Conservation (phyloP, 1,140 invertebrate genomes). For the Tetramorium alpestre region DNA sequence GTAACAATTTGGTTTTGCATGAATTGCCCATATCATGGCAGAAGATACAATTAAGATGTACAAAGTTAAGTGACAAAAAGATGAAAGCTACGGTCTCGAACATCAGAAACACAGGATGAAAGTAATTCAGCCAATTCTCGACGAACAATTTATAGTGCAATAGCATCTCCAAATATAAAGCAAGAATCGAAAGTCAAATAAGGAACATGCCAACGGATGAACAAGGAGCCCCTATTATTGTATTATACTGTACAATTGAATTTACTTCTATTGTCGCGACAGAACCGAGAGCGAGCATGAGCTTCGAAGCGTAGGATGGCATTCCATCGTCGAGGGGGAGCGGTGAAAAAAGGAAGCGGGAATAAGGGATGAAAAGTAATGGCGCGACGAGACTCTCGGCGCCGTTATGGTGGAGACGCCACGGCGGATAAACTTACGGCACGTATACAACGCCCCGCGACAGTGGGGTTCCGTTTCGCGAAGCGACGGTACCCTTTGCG, state of each 20-base stretch:
- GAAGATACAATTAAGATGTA: neutral
- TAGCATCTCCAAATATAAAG: neutral
- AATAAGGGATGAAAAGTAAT: slow-evolving; percentile 46
- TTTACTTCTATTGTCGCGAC: slow-evolving; percentile 5
- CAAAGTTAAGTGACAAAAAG: neutral
- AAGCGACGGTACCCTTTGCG: neutral
- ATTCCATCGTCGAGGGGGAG: neutral
- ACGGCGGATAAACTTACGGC: slow-evolving; percentile 1
- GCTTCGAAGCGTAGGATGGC: neutral
- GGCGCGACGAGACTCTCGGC: slow-evolving; percentile 38
- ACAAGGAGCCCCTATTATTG: neutral
- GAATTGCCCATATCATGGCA: neutral
- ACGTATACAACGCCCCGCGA: slow-evolving; percentile 17
- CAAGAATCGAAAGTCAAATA: neutral
- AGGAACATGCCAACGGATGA: neutral
- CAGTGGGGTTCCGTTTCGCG: neutral
- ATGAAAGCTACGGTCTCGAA: neutral
- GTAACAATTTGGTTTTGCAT: neutral
- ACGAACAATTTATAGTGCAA: slow-evolving; percentile 8
- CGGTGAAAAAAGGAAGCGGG: slow-evolving; percentile 2
- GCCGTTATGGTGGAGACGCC: slow-evolving; percentile 1
- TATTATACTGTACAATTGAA: slow-evolving; percentile 10
- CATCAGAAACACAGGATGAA: neutral
- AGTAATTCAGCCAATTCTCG: neutral
- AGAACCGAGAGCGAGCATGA: neutral